phyloP scores from a whole-genome alignment of 2,888 invertebrate genomes.

The Eremobia ochroleuca region DNA sequence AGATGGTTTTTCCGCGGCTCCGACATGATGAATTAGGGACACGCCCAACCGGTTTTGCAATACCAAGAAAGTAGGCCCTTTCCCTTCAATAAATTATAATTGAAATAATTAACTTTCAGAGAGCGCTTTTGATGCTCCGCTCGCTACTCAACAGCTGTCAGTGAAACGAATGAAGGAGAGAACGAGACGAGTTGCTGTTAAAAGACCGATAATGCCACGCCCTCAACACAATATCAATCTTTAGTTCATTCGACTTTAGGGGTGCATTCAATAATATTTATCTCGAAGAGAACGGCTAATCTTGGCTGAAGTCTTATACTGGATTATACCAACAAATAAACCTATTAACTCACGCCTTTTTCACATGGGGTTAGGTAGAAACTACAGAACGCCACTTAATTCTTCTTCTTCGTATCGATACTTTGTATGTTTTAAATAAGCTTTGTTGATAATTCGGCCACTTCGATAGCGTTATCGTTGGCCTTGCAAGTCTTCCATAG shows the following conservation, averaged over 20 bases:
- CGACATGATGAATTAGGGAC: slow-evolving; percentile 81
- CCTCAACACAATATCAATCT: slow-evolving; percentile 34
- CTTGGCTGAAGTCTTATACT: background rate
- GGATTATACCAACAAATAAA: too few species aligned
- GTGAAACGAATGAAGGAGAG: slow-evolving; percentile 48
- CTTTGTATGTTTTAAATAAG: background rate
- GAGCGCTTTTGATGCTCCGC: background rate
- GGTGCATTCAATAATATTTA: slow-evolving; percentile 13
- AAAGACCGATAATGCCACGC: slow-evolving; percentile 50
- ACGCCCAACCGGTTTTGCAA: slow-evolving; percentile 75
- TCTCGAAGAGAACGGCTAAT: background rate
- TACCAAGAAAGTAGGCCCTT: slow-evolving; percentile 73
- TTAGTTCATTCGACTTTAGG: slow-evolving; percentile 5
- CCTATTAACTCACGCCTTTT: background rate
- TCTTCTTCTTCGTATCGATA: background rate
- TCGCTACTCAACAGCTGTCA: slow-evolving; percentile 46
- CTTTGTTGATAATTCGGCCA: background rate
- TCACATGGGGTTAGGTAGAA: background rate
- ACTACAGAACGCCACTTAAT: background rate
- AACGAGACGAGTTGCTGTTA: slow-evolving; percentile 6
- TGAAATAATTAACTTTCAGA: slow-evolving; percentile 72
- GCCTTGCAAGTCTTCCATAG: background rate
- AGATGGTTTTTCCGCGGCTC: slow-evolving; percentile 87
- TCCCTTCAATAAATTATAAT: slow-evolving; percentile 70
- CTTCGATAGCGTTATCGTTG: background rate